phyloP scores from a whole-genome alignment of 2,888 invertebrate genomes.

The Gisinianus flammeolus region DNA sequence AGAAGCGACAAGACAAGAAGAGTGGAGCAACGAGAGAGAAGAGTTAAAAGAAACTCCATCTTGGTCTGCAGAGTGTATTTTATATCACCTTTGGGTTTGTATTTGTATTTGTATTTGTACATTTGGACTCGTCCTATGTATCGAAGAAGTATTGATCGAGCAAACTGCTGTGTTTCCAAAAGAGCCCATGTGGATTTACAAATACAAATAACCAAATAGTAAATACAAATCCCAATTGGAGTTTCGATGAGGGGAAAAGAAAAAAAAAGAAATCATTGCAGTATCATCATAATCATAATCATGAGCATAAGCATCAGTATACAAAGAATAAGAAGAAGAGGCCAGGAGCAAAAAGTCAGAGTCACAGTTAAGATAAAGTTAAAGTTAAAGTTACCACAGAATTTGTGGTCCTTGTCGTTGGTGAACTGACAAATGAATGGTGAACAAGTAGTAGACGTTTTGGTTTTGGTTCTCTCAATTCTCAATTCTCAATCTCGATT shows the following conservation, averaged over 20 bases:
- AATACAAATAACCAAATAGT: neutral
- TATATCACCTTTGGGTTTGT: neutral
- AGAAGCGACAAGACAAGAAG: neutral
- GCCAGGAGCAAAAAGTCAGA: neutral
- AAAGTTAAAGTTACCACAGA: too few relatives aligned
- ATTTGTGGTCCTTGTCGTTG: too few relatives aligned
- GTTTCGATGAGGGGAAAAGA: too few relatives aligned
- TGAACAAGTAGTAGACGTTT: neutral
- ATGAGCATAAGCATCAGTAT: neutral
- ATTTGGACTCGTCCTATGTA: too few relatives aligned
- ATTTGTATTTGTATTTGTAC: neutral
- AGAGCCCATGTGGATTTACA: constrained; percentile 11
- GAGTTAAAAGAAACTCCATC: neutral
- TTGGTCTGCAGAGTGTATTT: neutral
- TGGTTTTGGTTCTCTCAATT: neutral
- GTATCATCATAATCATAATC: neutral
- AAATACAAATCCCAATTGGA: neutral
- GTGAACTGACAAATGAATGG: neutral
- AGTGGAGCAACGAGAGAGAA: neutral
- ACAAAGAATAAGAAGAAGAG: neutral
- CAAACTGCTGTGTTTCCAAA: neutral
- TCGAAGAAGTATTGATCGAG: too few relatives aligned
- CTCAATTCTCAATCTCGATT: neutral
- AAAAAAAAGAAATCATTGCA: neutral
- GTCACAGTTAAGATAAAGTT: too few relatives aligned